Conservation (phyloP, 2,888 invertebrate species). For the Formica aserva region DNA sequence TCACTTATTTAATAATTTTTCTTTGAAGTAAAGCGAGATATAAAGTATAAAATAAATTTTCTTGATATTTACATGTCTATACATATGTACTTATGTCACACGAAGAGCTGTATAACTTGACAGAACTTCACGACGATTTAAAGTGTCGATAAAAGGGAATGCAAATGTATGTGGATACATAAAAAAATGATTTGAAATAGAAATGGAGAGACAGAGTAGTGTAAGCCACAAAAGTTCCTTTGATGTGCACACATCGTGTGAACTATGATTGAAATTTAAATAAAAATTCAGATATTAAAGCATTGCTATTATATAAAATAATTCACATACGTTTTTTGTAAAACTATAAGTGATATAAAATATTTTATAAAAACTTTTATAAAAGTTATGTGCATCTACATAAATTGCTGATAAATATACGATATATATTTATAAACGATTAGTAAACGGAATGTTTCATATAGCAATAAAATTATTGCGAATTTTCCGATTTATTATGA, state of each 20-base stretch:
- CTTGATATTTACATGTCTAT: neutral
- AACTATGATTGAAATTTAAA: neutral
- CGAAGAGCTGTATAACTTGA: constrained; percentile 57
- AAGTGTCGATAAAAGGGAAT: constrained; percentile 61
- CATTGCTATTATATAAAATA: neutral
- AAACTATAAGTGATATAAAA: neutral
- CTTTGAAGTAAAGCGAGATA: constrained; percentile 6
- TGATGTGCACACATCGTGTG: constrained; percentile 50
- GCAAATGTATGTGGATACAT: constrained; percentile 46
- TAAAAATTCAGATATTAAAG: neutral
- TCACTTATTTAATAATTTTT: neutral
- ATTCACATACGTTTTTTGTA: neutral
- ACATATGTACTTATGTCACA: constrained; percentile 4
- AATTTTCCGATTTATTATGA: neutral
- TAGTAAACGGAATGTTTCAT: neutral
- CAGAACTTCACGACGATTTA: constrained; percentile 62
- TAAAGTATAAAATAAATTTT: constrained; percentile 23
- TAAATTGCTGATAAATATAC: neutral
- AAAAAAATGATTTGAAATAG: constrained; percentile 9
- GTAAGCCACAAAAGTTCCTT: constrained; percentile 45
- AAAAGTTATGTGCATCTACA: neutral
- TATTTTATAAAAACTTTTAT: neutral
- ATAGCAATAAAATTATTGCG: neutral
- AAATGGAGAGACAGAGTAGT: constrained; percentile 14
- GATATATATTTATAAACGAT: neutral